Base-by-base conservation (phyloP, 2,888 invertebrate species). In the Nomada fabriciana region DNA sequence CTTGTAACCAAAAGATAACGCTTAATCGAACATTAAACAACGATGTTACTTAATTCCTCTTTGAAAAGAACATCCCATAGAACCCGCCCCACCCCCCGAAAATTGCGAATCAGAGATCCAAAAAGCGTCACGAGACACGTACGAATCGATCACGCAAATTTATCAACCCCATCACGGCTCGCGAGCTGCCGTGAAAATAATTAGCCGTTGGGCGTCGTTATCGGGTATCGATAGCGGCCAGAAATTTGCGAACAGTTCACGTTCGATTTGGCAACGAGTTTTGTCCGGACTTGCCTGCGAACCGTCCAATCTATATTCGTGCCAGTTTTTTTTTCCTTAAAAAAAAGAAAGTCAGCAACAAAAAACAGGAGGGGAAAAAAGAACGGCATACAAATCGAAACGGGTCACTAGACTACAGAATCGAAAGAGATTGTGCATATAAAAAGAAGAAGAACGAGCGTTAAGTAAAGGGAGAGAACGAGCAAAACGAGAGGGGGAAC, bases 261-360 rank as follows among this genome's bases (percentile, higher is more conserved):
- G 79, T 67, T 55, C 71, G 61, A 80, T 71, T 71, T 78, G 80
- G 65, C 80, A 71, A 71, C 78, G 69, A 59, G n/a, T 53, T 59
- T 43, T 50, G 42, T 68, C 55, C 15, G 50, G 2, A 57, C n/a
- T 52, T 69, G 18, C 57, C 52, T 25, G 52, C 29, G 64, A 50
- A 64, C 65, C n/a, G 36, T 18, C n/a, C 43, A 50, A 53, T 52
- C 29, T 29, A 52, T 25, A 29, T 61, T 69, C 60, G 53, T 9
- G 29, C 69, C 53, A 52, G 50, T 69, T 29, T 23, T 1, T n/a
- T n/a, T 60, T 20, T 71, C 36, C 29, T 29, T 60, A 42, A 42
- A 5, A 13, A 42, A 53, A 29, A 18, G 5, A 53, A 43, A 43
- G 2, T 20, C 2, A 7, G 18, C 36, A 47, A 43, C 11, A 47